Conservation (phyloP, 2,797 vertebrate species). For the Luscinia luscinia region DNA sequence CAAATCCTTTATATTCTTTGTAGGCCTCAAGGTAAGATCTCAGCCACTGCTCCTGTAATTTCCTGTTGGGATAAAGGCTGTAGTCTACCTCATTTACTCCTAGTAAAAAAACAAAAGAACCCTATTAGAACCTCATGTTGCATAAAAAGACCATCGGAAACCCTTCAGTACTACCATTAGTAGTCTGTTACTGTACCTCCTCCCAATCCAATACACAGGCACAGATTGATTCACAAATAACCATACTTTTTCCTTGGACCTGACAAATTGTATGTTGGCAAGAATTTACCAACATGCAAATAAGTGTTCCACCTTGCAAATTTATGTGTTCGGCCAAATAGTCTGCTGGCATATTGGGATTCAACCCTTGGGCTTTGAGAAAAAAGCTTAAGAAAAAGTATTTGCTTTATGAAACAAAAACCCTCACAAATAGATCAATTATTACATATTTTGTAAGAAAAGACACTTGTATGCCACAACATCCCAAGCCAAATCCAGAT, state of each 20-base stretch:
- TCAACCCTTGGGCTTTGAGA: neutral
- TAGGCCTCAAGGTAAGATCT: conserved; percentile 93
- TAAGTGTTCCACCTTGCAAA: neutral
- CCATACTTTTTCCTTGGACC: neutral
- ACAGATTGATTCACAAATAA: neutral
- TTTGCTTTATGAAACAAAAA: neutral
- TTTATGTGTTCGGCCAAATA: neutral
- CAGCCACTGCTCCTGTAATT: conserved; percentile 90
- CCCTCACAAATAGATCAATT: neutral
- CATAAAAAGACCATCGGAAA: neutral
- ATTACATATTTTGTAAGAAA: neutral
- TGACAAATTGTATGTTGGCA: neutral
- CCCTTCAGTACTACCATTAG: neutral
- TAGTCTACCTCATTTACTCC: conserved; percentile 97
- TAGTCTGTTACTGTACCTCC: neutral
- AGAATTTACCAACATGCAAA: neutral
- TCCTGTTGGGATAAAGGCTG: conserved; percentile 87
- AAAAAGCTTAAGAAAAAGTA: neutral
- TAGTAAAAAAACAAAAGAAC: conserved; percentile 44
- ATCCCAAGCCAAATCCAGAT: neutral
- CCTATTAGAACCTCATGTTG: neutral
- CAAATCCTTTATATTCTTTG: conserved; percentile 90
- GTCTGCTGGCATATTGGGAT: neutral
- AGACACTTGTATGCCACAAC: neutral
- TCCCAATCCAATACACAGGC: neutral